Evolutionary conservation across 2,113 vertebrate species (phyloP), one percentile per base, ranked within the genome.

Genomic region (Suricata suricatta): DNA sequence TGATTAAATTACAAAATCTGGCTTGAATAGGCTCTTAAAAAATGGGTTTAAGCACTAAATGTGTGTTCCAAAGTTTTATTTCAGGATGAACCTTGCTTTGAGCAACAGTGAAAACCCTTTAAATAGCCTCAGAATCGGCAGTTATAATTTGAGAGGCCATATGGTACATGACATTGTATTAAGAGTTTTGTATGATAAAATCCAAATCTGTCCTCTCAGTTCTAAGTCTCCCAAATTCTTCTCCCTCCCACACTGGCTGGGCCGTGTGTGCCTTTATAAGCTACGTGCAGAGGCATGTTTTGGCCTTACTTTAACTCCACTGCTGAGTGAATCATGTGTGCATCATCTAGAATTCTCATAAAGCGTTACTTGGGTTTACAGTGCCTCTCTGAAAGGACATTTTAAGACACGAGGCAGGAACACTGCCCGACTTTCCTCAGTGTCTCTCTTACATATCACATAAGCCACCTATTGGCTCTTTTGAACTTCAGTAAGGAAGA

Each of bases 121-220:
- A 96, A 95, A 96, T 96, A 95, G 95, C 89, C 52, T 95, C 87
- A 85, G 47, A 89, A 71, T 66, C 6, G 0, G 29, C 84, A 83
- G 57, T 91, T 96, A 60, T 52, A 68, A 71, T 90, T 93, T 77
- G 76, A 94, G 74, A 96, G 64, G 38, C 87, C 93, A 79, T 88
- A 90, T 95, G 93, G 87, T 71, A 95, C 80, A 90, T 79, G 83
- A 60, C 80, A 94, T 92, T 90, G 44, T 90, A 92, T 95, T 95
- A 96, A 94, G 93, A 96, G 33, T 96, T 96, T 93, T 82, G 31
- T 90, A 72, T 83, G 95, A 90, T 93, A 82, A 96, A 97, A 92
- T 88, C 94, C 81, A 81, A 88, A 95, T 95, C 93, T 95, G 64
- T n/a, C 80, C 52, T 76, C 88, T 96, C 44, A 1, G n/a, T 69